These are phyloP conservation scores for Squalus acanthias DNA, from an alignment of 2,797 vertebrate species.

Conservation along the genomic window DNA sequence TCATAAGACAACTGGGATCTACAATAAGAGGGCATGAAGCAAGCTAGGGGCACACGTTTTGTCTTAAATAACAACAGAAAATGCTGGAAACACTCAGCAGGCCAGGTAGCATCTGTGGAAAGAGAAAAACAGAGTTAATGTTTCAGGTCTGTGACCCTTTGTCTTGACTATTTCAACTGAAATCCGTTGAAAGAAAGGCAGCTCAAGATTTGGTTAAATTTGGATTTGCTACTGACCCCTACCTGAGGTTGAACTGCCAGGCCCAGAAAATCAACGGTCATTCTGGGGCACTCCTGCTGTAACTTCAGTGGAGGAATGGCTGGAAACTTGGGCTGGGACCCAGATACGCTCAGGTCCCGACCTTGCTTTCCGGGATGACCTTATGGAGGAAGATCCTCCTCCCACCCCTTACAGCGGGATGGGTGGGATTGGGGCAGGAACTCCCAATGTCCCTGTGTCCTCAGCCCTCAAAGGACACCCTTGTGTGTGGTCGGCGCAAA, in stretches of 20 bases:
- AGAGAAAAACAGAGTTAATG: no score
- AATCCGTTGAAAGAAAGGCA: neutral
- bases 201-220: neutral
- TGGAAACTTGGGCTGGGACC: neutral
- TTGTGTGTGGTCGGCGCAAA: neutral
- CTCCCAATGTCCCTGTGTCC: neutral
- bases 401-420: neutral
- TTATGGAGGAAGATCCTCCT: neutral
- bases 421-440: neutral
- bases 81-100: no score
- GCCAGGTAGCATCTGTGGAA: no score
- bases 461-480: neutral
- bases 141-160: no score
- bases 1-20: neutral
- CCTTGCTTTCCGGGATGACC: neutral
- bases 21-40: neutral
- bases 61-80: neutral
- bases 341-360: neutral
- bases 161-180: neutral
- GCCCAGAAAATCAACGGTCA: neutral
- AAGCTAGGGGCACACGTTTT: neutral
- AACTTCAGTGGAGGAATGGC: neutral
- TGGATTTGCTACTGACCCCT: neutral
- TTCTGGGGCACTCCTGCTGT: neutral
- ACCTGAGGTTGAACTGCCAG: neutral